Conservation (phyloP, 2,888 invertebrate species). For the Diploptera punctata region DNA sequence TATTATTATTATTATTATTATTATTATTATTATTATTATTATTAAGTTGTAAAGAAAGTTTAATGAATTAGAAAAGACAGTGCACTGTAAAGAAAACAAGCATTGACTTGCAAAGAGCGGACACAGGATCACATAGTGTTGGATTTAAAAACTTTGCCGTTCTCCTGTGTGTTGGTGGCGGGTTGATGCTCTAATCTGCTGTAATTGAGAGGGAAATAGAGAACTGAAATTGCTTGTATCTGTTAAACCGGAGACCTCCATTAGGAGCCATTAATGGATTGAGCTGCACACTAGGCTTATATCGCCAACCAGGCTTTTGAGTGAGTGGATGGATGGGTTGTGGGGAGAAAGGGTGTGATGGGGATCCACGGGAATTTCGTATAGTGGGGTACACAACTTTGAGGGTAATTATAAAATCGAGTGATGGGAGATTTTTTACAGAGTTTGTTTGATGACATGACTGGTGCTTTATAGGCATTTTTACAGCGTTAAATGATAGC, state of each 20-base stretch:
- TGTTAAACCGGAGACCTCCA: conserved; percentile 54
- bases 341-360: conserved; percentile 7
- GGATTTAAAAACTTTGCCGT: conserved; percentile 4
- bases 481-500: too few species aligned
- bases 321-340: conserved; percentile 13
- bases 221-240: conserved; percentile 53
- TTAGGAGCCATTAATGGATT: conserved; percentile 55
- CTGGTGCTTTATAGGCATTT: neutral
- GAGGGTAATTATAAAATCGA: conserved; percentile 6
- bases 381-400: neutral
- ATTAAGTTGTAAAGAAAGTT: too few species aligned
- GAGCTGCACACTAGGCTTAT: conserved; percentile 38
- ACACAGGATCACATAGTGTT: neutral
- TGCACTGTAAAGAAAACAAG: too few species aligned
- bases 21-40: too few species aligned
- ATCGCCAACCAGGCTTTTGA: conserved; percentile 27
- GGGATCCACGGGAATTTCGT: neutral
- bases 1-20: too few species aligned
- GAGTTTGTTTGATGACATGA: neutral
- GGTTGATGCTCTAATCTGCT: conserved; percentile 48
- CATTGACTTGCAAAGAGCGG: too few species aligned
- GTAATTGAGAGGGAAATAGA: conserved; percentile 55
- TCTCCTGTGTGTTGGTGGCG: neutral
- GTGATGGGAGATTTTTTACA: neutral
- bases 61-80: too few species aligned